Percentiles rank a stretch among this genome's conserved stretches.
These are phyloP conservation scores for Tachystola acroxantha DNA, from an alignment of 2,888 invertebrate species.

Conservation along the genomic window DNA sequence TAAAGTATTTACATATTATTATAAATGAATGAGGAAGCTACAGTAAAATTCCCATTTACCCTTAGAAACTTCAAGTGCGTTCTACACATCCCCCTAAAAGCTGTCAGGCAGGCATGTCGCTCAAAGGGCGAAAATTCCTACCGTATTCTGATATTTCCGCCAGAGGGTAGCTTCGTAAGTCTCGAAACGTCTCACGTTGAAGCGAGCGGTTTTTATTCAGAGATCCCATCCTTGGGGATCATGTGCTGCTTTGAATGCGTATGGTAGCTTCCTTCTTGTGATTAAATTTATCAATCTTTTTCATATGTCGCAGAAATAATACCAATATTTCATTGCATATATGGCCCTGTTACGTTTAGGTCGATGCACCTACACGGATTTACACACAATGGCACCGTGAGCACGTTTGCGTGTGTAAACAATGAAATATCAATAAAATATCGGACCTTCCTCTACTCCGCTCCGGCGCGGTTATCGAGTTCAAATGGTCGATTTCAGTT, in stretches of 20 bases:
- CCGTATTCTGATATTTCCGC: constrained; percentile 41
- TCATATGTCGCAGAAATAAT: background rate
- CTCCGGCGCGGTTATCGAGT: constrained; percentile 32
- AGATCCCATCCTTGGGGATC: constrained; percentile 38
- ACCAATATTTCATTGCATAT: background rate
- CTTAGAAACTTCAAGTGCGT: constrained; percentile 9
- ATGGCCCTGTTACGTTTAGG: constrained; percentile 25
- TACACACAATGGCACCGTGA: constrained; percentile 55
- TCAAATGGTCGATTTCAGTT: constrained; percentile 15
- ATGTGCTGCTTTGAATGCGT: constrained; percentile 26
- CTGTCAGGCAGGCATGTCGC: constrained; percentile 38
- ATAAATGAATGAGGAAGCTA: constrained; percentile 6
- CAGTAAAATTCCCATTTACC: constrained; percentile 2
- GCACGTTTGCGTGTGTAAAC: constrained; percentile 53
- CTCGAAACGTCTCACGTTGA: constrained; percentile 31
- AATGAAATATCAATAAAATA: constrained; percentile 51
- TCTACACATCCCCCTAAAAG: constrained; percentile 30
- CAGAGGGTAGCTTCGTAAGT: constrained; percentile 29
- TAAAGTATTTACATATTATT: background rate
- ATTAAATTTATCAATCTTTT: constrained; percentile 24
- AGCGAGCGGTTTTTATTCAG: constrained; percentile 31
- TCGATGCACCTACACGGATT: constrained; percentile 50
- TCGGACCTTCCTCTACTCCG: constrained; percentile 19
- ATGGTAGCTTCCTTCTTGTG: constrained; percentile 24
- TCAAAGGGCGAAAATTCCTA: constrained; percentile 46